phyloP scores from a whole-genome alignment of 2,888 invertebrate species.

The Mellilla xanthometata region DNA sequence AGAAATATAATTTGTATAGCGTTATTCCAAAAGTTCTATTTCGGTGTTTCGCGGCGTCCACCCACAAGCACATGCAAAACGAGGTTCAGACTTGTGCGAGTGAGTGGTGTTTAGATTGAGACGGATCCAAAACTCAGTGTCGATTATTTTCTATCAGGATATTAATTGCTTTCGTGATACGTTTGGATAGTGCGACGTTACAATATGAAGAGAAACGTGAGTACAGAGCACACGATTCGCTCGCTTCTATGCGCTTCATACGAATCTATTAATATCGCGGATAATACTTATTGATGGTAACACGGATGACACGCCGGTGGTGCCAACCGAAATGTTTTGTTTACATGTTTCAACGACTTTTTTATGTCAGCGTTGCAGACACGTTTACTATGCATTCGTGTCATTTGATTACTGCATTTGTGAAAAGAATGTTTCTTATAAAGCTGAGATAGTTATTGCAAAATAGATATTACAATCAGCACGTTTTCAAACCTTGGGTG shows the following conservation, averaged over 20 bases:
- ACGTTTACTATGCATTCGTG: conserved; percentile 16
- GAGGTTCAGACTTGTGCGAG: conserved; percentile 58
- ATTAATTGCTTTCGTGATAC: conserved; percentile 33
- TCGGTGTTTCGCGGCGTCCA: conserved; percentile 67
- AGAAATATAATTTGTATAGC: conserved; percentile 74
- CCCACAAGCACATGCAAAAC: conserved; percentile 59
- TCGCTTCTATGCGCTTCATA: conserved; percentile 26
- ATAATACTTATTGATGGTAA: conserved; percentile 47
- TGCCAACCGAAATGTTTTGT: conserved; percentile 60
- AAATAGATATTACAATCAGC: too few relatives aligned
- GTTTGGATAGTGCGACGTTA: conserved; percentile 34
- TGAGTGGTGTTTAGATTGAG: conserved; percentile 53
- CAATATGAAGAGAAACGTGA: conserved; percentile 78
- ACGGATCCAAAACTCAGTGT: conserved; percentile 54
- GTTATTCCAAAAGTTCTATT: conserved; percentile 82
- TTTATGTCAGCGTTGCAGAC: conserved; percentile 23
- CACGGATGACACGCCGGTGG: conserved; percentile 42
- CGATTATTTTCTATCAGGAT: conserved; percentile 35
- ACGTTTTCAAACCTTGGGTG: too few relatives aligned
- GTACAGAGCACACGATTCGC: conserved; percentile 45
- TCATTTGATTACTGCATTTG: conserved; percentile 6
- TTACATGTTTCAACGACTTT: conserved; percentile 44
- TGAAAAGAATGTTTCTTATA: neutral
- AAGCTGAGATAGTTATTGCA: too few relatives aligned
- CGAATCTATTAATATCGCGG: conserved; percentile 42